phyloP scores from a whole-genome alignment of 2,113 vertebrate genomes.

The Grammomys surdaster region DNA sequence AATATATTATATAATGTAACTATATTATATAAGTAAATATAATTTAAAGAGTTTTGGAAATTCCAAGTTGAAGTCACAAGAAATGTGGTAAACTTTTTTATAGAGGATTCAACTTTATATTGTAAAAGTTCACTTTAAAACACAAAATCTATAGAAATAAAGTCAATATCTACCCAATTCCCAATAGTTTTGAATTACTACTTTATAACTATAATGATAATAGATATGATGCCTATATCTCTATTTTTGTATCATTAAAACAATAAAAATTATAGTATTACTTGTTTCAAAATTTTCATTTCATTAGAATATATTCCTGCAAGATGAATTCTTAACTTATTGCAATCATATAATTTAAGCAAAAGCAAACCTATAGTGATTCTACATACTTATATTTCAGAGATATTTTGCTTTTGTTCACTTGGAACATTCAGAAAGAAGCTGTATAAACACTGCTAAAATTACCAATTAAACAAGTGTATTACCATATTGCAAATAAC shows the following conservation, averaged over 20 bases:
- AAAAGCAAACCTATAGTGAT: not conserved
- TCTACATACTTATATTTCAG: not conserved
- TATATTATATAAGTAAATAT: not conserved
- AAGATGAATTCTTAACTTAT: constrained; percentile 40
- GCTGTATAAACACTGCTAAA: constrained; percentile 24
- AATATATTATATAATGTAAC: no score
- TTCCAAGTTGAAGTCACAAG: not conserved
- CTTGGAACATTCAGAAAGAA: not conserved
- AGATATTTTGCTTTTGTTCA: constrained; percentile 4
- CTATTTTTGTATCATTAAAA: not conserved
- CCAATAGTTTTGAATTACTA: not conserved
- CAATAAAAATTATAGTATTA: not conserved
- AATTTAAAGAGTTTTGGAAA: not conserved
- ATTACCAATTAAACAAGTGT: not conserved
- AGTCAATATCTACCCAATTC: not conserved
- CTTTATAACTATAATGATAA: constrained; percentile 4
- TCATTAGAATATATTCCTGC: not conserved
- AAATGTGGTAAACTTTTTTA: not conserved
- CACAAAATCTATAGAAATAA: not conserved
- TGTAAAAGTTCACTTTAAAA: not conserved
- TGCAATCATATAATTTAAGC: constrained; percentile 34
- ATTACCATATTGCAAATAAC: constrained; percentile 25
- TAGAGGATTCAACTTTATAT: not conserved
- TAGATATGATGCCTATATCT: not conserved
- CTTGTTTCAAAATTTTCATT: not conserved